phyloP scores from a whole-genome alignment of 2,888 invertebrate species.

The Dryadula phaetusa region DNA sequence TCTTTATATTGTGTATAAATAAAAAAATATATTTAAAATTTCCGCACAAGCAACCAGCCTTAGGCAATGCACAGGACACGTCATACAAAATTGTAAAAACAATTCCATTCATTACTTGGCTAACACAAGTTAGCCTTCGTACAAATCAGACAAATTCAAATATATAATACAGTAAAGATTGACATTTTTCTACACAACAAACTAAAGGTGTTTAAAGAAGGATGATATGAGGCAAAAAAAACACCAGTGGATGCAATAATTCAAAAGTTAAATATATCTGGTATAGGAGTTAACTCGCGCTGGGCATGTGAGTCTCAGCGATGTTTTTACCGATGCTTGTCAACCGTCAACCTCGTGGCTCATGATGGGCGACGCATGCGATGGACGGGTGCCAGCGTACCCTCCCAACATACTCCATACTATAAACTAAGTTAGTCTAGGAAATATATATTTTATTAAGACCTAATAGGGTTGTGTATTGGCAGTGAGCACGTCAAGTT shows the following conservation, averaged over 20 bases:
- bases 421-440: constrained; percentile 38
- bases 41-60: constrained; percentile 33
- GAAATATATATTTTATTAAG: constrained; percentile 42
- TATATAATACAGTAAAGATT: constrained; percentile 42
- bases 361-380: constrained; percentile 78
- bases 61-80: constrained; percentile 42
- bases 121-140: constrained; percentile 34
- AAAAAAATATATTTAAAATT: constrained; percentile 38
- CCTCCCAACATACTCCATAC: constrained; percentile 46
- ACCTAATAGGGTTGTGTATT: constrained; percentile 49
- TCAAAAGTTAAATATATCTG: constrained; percentile 67
- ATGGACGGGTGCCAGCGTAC: constrained; percentile 80
- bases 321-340: constrained; percentile 77
- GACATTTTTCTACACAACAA: constrained; percentile 56
- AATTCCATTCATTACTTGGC: constrained; percentile 49
- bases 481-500: constrained; percentile 41
- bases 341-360: constrained; percentile 79
- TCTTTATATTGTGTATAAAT: constrained; percentile 33
- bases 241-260: constrained; percentile 62
- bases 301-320: constrained; percentile 50
- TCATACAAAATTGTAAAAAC: constrained; percentile 42
- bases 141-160: constrained; percentile 43
- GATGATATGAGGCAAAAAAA: constrained; percentile 51
- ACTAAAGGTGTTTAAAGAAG: constrained; percentile 63
- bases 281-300: constrained; percentile 56